Base-by-base conservation (phyloP, 1,140 invertebrate genomes). In the Drosophila kohkoa region DNA sequence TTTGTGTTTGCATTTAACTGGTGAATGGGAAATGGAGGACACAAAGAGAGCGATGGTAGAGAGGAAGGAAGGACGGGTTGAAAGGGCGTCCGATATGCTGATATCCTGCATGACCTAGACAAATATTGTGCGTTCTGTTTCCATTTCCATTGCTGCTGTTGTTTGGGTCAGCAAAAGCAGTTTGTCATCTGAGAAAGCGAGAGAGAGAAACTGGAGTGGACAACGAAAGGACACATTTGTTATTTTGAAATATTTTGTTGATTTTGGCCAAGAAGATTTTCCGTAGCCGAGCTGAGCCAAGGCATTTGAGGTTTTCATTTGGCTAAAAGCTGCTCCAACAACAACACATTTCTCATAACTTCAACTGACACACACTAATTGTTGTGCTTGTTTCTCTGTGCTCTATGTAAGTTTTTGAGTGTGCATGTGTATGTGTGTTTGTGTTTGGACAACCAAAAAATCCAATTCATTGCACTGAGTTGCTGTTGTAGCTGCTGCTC, bases 221-320 rank as follows among this genome's bases (percentile, higher is more conserved):
- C 52, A 65, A 28, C 16, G 7, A 71, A 69, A 66, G 80, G 85
- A 83, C 83, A 87, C 83, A 87, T 87, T 87, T 87, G 83, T 88
- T 87, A 87, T 87, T 87, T 87, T 87, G 83, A 87, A 87, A 87
- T 88, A 87, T 87, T 87, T 82, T 87, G 83, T 87, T 87, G 83
- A 87, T 88, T 88, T 83, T 87, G 77, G 69, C 69, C 46, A 60
- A 71, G 85, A 80, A 78, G 80, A 88, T 73, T 74, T 63, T 66
- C 51, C 52, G 30, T 46, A 54, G 70, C 38, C 5, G 32, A 45
- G 46, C 45, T 45, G 35, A 73, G 71, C 43, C 55, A 69, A 66
- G 69, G 64, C 77, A 86, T 74, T 86, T 87, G 79, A 88, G 82
- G 79, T 88, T 86, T 86, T 88, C 83, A 86, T 86, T 86, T 86